Evolutionary conservation across 92 coral and sea anemone genomes (phyloP).

Genomic region (Umimayanthus chanpuru): DNA sequence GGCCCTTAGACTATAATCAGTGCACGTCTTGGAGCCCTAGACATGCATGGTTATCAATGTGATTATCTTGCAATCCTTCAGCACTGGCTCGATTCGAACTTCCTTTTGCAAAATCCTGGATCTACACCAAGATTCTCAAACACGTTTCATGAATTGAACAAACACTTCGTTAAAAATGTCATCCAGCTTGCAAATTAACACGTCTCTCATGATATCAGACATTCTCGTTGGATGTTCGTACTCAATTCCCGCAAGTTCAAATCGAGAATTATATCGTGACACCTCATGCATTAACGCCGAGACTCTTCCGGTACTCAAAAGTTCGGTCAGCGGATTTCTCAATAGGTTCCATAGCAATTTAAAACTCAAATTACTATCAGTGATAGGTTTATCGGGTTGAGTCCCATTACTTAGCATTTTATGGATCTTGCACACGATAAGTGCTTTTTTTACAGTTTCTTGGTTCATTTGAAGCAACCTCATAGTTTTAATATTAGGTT

Average conservation of each 20-base stretch:
- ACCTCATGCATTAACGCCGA: constrained; percentile 66
- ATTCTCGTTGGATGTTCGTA: constrained; percentile 79
- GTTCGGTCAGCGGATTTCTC: constrained; percentile 68
- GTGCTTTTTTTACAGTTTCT: constrained; percentile 27
- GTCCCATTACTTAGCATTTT: constrained; percentile 10
- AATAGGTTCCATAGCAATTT: constrained; percentile 69
- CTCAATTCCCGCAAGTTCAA: constrained; percentile 81
- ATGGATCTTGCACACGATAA: constrained; percentile 24
- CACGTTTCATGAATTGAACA: constrained; percentile 20
- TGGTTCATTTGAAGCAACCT: constrained; percentile 17
- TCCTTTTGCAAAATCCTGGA: too few relatives aligned
- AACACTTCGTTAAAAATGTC: constrained; percentile 73
- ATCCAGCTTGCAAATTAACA: constrained; percentile 81
- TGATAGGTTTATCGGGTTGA: not conserved
- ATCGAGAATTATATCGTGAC: constrained; percentile 69
- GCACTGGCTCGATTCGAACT: too few relatives aligned
- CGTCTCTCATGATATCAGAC: constrained; percentile 86
- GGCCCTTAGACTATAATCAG: too few relatives aligned
- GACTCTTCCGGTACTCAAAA: constrained; percentile 61
- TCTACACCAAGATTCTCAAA: not conserved
- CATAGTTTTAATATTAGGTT: not conserved
- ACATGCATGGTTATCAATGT: too few relatives aligned
- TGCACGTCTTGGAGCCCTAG: too few relatives aligned
- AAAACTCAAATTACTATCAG: constrained; percentile 9
- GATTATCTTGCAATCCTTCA: too few relatives aligned